Conservation (phyloP, 2,797 vertebrate species). For the Heterohyrax brucei region DNA sequence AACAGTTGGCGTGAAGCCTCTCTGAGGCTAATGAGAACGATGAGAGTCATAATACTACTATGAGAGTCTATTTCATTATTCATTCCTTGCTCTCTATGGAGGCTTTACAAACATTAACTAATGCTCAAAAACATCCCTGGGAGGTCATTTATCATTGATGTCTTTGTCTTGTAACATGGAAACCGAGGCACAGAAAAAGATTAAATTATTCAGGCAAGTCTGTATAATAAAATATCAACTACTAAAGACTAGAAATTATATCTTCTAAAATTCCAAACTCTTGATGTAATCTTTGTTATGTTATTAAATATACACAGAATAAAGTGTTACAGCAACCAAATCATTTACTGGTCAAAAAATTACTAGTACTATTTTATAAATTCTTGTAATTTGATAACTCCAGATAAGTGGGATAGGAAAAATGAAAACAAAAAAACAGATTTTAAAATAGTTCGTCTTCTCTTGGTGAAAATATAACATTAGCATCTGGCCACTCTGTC, state of each 20-base stretch:
- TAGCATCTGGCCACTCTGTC: not conserved
- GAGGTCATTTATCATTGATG: constrained; percentile 70
- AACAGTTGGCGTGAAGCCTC: constrained; percentile 83
- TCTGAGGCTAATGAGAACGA: constrained; percentile 79
- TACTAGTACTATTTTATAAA: not conserved
- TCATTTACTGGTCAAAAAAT: not conserved
- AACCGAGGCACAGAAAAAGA: constrained; percentile 67
- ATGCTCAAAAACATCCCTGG: constrained; percentile 75
- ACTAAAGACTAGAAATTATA: not conserved
- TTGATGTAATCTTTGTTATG: constrained; percentile 13
- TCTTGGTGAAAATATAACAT: not conserved
- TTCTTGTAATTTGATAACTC: not conserved
- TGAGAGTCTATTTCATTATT: constrained; percentile 84
- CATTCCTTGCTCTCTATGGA: constrained; percentile 76
- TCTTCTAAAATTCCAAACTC: constrained; percentile 56
- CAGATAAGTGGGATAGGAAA: not conserved
- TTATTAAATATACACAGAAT: not conserved
- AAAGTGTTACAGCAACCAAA: not conserved
- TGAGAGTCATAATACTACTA: constrained; percentile 67
- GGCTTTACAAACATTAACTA: constrained; percentile 84
- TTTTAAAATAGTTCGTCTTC: not conserved
- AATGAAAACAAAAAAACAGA: not conserved
- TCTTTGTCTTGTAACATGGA: constrained; percentile 79
- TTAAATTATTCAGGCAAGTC: constrained; percentile 66
- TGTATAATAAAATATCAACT: constrained; percentile 25